These are phyloP conservation scores for Leptatherina wallacei DNA, from an alignment of 2,797 vertebrate genomes.

Conservation along the genomic window DNA sequence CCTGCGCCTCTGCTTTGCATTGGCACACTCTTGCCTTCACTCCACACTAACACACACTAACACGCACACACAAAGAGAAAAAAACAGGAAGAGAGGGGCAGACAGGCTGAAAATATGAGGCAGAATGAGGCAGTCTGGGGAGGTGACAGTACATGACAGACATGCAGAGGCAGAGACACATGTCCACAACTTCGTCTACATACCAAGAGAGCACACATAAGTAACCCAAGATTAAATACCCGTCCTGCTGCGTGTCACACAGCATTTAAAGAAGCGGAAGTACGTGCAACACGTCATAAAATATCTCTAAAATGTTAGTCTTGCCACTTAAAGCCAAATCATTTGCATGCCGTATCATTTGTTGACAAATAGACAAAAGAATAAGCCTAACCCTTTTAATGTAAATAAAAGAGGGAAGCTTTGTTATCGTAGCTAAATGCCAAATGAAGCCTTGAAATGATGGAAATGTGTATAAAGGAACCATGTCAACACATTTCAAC, in stretches of 20 bases:
- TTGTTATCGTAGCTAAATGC: background rate
- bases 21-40: constrained; percentile 10
- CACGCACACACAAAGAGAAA: constrained; percentile 7
- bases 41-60: background rate
- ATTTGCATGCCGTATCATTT: background rate
- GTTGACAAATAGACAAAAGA: background rate
- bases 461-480: constrained; percentile 41
- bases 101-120: constrained; percentile 17
- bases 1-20: constrained; percentile 61
- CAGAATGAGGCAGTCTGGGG: background rate
- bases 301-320: background rate
- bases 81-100: constrained; percentile 12
- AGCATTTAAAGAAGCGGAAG: constrained; percentile 47
- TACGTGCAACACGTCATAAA: constrained; percentile 7
- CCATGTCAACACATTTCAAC: constrained; percentile 22
- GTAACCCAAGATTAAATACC: constrained; percentile 11
- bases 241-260: constrained; percentile 44
- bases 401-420: constrained; percentile 1
- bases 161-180: constrained; percentile 17
- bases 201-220: constrained; percentile 15
- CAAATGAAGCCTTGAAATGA: constrained; percentile 32
- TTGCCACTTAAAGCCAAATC: background rate
- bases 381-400: background rate
- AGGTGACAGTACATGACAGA: constrained; percentile 15
- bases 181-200: constrained; percentile 45